phyloP scores from a whole-genome alignment of 2,797 vertebrate species.

The Myotis myotis region DNA sequence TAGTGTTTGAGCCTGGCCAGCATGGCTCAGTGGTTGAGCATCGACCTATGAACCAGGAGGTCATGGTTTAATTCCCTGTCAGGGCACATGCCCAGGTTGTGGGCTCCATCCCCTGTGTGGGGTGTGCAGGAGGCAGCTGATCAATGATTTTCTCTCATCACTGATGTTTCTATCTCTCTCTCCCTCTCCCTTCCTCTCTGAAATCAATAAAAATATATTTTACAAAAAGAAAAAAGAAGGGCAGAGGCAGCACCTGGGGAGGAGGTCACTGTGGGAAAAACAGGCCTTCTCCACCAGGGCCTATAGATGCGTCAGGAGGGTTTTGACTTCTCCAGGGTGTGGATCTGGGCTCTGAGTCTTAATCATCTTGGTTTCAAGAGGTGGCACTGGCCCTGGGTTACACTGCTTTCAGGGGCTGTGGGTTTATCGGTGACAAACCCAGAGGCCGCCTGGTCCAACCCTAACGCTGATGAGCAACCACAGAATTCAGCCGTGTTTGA shows the following conservation, averaged over 20 bases:
- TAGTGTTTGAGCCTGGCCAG: not conserved
- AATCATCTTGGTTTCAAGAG: not conserved
- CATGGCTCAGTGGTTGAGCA: too few relatives aligned
- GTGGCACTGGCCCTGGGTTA: not conserved
- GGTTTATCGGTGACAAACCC: not conserved
- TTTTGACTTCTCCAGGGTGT: not conserved
- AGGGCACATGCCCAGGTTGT: too few relatives aligned
- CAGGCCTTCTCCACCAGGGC: not conserved
- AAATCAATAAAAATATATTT: too few relatives aligned
- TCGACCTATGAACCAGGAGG: not conserved
- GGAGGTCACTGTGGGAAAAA: not conserved
- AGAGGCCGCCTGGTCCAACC: not conserved
- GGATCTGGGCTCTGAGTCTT: not conserved
- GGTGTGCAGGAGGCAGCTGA: too few relatives aligned
- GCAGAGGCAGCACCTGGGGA: not conserved
- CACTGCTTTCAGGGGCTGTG: not conserved
- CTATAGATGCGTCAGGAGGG: accelerated
- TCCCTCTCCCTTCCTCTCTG: too few relatives aligned
- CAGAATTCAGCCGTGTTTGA: not conserved
- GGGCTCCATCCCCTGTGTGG: too few relatives aligned
- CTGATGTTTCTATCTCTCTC: too few relatives aligned
- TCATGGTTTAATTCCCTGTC: too few relatives aligned
- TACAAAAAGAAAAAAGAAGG: too few relatives aligned
- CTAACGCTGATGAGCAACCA: not conserved
- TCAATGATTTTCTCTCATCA: too few relatives aligned